Percentiles rank a stretch among this genome's conserved stretches.
Conservation (phyloP, 2,888 invertebrate genomes). For the Watsonalla cultraria region DNA sequence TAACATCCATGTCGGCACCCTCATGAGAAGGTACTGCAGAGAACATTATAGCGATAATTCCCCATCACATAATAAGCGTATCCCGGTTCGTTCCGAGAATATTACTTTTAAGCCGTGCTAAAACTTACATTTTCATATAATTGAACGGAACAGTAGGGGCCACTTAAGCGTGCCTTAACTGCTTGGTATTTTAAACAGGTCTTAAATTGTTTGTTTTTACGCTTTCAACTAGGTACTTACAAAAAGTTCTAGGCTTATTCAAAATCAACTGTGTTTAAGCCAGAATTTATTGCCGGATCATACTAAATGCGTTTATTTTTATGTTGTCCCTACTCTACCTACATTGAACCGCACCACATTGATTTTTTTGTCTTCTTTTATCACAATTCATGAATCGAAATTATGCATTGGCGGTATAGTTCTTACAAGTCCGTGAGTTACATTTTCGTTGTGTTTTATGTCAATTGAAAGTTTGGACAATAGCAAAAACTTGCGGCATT, state of each 20-base stretch:
- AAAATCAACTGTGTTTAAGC: neutral
- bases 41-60: neutral
- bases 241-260: constrained; percentile 1
- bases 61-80: neutral
- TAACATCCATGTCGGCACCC: neutral
- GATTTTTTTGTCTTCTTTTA: neutral
- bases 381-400: neutral
- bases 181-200: constrained; percentile 25
- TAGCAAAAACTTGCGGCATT: neutral
- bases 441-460: neutral
- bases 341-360: neutral
- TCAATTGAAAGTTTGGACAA: neutral
- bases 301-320: neutral
- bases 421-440: neutral
- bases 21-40: neutral
- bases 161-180: constrained; percentile 12
- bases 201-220: constrained; percentile 1
- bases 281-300: neutral
- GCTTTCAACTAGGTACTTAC: neutral
- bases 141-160: constrained; percentile 18
- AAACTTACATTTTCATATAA: constrained; percentile 20
- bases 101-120: constrained; percentile 14
- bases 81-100: constrained; percentile 19
- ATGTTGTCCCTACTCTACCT: neutral
- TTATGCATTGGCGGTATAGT: neutral